Percentiles rank a stretch among this genome's conserved stretches.
Conservation (phyloP, 1,140 invertebrate species). For the Dolichoris vasculosae region DNA sequence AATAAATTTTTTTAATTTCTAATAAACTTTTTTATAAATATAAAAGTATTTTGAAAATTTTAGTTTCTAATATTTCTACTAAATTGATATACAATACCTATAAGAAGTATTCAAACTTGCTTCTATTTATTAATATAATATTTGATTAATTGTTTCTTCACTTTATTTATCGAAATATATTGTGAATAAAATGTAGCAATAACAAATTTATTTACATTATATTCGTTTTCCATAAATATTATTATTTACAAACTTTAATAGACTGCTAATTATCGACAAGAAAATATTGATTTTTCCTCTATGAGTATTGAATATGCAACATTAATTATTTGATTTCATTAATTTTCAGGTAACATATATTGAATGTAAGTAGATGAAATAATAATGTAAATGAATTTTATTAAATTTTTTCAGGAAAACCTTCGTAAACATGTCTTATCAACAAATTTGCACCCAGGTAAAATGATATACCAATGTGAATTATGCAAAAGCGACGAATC, state of each 20-base stretch:
- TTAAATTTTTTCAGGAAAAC: slow-evolving; percentile 80
- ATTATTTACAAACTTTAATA: neutral
- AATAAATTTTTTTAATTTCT: too few species aligned
- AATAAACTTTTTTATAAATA: too few species aligned
- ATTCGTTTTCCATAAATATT: too few species aligned
- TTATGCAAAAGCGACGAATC: slow-evolving; percentile 72
- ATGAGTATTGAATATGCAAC: neutral
- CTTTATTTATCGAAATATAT: too few species aligned
- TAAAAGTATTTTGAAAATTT: too few species aligned
- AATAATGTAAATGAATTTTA: neutral
- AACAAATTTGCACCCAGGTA: slow-evolving; percentile 85
- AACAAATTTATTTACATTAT: too few species aligned
- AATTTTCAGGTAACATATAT: neutral
- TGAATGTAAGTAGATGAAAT: neutral
- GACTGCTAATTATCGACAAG: neutral
- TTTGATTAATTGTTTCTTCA: too few species aligned
- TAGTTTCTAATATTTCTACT: too few species aligned
- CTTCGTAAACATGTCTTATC: slow-evolving; percentile 88
- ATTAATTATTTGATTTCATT: neutral
- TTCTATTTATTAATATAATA: too few species aligned
- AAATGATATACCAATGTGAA: slow-evolving; percentile 85
- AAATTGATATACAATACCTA: too few species aligned
- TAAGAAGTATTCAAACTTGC: too few species aligned
- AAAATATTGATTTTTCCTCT: neutral
- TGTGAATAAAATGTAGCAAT: too few species aligned